A percentile compares a stretch with the other conserved stretches of the same genome.
Evolutionary conservation across 2,888 invertebrate genomes (phyloP).

Genomic region (Oeneis ivallda): DNA sequence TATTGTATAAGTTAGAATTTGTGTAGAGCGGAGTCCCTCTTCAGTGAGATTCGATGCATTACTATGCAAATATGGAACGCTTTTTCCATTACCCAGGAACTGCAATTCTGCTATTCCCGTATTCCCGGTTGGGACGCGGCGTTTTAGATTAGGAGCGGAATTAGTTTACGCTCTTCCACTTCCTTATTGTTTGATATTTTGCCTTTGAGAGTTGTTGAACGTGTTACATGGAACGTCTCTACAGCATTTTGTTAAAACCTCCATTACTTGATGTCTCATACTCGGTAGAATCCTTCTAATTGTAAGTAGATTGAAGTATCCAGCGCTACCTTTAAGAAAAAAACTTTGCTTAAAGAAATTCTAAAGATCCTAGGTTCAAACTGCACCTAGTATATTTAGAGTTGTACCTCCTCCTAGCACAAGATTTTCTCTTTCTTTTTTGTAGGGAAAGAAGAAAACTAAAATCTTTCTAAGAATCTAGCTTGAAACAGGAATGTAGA

Average conservation of each 20-base stretch:
- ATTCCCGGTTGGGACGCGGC: constrained; percentile 20
- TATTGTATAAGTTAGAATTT: constrained; percentile 2
- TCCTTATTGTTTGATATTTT: constrained; percentile 14
- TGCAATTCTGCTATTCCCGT: constrained; percentile 17
- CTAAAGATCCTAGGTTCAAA: no score
- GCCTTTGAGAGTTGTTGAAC: background rate
- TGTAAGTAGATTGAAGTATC: no score
- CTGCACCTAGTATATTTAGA: no score
- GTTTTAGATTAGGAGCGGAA: constrained; percentile 27
- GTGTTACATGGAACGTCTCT: background rate
- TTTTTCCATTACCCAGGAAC: constrained; percentile 21
- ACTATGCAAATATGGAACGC: constrained; percentile 28
- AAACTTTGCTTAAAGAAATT: no score
- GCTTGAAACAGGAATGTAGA: no score
- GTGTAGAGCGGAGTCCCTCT: background rate
- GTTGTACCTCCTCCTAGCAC: no score
- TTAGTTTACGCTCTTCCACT: constrained; percentile 26
- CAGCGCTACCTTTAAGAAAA: no score
- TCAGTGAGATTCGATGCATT: constrained; percentile 28
- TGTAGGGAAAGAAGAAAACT: no score
- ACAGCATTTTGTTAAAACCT: background rate
- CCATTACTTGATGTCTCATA: no score
- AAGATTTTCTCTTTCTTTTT: no score
- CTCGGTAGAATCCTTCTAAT: no score
- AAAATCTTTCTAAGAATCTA: no score